Conservation (phyloP, 1,140 invertebrate species). For the Anoplophora glabripennis region DNA sequence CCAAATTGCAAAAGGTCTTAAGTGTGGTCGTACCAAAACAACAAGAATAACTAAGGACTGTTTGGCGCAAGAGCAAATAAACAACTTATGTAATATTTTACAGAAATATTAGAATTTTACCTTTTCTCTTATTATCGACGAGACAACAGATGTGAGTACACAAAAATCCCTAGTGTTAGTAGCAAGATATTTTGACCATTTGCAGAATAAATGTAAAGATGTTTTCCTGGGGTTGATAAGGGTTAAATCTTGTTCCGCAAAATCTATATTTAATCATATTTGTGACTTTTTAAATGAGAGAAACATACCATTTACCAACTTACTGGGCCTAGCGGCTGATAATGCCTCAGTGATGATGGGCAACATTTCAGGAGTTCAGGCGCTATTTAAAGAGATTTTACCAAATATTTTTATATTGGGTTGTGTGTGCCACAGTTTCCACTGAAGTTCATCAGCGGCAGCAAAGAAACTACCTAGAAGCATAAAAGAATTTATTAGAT, state of each 20-base stretch:
- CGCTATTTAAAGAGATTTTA: slow-evolving; percentile 12
- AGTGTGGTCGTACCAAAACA: slow-evolving; percentile 1
- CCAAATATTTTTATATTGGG: slow-evolving; percentile 15
- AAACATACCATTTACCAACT: neutral
- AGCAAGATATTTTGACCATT: slow-evolving; percentile 5
- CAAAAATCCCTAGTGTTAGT: slow-evolving; percentile 9
- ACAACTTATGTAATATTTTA: too few relatives aligned
- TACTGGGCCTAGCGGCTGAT: slow-evolving; percentile 11
- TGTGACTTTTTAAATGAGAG: neutral
- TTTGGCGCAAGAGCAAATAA: neutral
- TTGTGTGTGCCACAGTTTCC: slow-evolving; percentile 15
- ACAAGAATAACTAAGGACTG: neutral
- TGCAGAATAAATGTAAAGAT: slow-evolving; percentile 8
- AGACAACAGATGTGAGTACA: slow-evolving; percentile 12
- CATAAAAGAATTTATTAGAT: slow-evolving; percentile 14
- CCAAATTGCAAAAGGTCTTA: slow-evolving; percentile 2
- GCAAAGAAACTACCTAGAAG: slow-evolving; percentile 5
- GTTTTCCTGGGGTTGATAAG: slow-evolving; percentile 4
- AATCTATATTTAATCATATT: neutral
- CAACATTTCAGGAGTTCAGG: slow-evolving; percentile 5
- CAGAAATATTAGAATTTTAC: neutral
- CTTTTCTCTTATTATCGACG: slow-evolving; percentile 14
- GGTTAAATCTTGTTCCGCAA: neutral
- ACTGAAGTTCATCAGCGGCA: slow-evolving; percentile 15
- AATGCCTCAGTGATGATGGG: slow-evolving; percentile 22